Percentiles rank a stretch among this genome's conserved stretches.
phyloP scores from a whole-genome alignment of 2,888 invertebrate genomes.

The Aphrophora alni region DNA sequence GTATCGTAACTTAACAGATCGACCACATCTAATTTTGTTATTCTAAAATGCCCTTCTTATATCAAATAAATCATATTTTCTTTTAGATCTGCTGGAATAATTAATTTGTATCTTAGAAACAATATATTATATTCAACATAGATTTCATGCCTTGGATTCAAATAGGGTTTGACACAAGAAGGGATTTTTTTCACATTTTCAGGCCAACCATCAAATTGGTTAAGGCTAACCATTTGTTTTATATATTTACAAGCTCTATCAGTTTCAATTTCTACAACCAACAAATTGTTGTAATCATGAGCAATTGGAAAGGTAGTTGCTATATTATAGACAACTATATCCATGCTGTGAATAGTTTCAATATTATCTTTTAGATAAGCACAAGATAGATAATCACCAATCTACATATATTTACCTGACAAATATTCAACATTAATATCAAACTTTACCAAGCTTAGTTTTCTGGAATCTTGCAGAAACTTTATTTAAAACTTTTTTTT shows the following conservation, averaged over 20 bases:
- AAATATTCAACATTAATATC: not conserved
- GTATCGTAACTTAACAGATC: too few species aligned
- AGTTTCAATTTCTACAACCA: not conserved
- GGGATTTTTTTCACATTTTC: not conserved
- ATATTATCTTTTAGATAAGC: not conserved
- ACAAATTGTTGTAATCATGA: not conserved
- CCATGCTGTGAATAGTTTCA: not conserved
- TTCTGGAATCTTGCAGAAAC: not conserved
- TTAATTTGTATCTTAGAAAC: not conserved
- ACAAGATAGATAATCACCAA: not conserved
- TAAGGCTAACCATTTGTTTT: not conserved
- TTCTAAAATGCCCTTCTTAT: slow-evolving; percentile 1
- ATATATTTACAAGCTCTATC: not conserved
- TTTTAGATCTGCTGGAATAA: not conserved
- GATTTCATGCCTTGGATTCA: not conserved
- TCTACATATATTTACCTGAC: not conserved
- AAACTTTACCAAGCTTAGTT: not conserved
- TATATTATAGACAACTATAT: not conserved
- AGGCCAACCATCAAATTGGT: not conserved
- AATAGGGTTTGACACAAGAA: not conserved
- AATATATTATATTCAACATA: not conserved
- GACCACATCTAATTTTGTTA: too few species aligned
- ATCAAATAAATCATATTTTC: not conserved
- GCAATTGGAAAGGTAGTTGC: not conserved
- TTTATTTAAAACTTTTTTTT: not conserved